These are phyloP conservation scores for Autographa pulchrina DNA, from an alignment of 2,888 invertebrate species.

Conservation along the genomic window DNA sequence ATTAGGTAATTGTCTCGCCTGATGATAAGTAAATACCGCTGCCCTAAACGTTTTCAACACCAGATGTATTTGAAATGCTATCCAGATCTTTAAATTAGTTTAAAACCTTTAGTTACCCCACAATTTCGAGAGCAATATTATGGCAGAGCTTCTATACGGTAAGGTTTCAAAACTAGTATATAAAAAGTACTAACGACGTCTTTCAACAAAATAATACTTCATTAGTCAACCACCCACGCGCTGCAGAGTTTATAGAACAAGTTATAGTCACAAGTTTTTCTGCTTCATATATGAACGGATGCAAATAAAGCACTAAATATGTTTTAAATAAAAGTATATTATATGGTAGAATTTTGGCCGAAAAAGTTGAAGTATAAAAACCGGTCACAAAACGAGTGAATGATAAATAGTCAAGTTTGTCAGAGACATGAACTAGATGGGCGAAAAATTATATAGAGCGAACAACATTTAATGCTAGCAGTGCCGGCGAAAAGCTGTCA, in stretches of 20 bases:
- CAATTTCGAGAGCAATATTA: too few relatives aligned
- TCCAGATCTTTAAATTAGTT: too few relatives aligned
- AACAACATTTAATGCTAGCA: neutral
- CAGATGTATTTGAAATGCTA: too few relatives aligned
- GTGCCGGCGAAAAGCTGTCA: neutral
- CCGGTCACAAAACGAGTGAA: neutral
- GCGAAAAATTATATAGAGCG: neutral
- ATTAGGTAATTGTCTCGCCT: too few relatives aligned
- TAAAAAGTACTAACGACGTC: neutral
- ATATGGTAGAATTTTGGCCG: neutral
- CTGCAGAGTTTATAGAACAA: neutral
- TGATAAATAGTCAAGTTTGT: neutral
- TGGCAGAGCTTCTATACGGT: neutral
- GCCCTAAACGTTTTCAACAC: too few relatives aligned
- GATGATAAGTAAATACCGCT: too few relatives aligned
- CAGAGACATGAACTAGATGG: neutral
- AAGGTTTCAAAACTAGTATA: constrained; percentile 1
- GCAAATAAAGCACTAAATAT: neutral
- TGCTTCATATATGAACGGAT: neutral
- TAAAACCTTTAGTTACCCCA: too few relatives aligned
- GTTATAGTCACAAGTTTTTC: neutral
- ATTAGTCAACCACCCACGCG: neutral
- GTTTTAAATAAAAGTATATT: neutral
- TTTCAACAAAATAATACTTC: constrained; percentile 2
- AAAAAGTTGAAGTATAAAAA: neutral